phyloP scores from a whole-genome alignment of 2,113 vertebrate genomes.

The Cebus imitator region DNA sequence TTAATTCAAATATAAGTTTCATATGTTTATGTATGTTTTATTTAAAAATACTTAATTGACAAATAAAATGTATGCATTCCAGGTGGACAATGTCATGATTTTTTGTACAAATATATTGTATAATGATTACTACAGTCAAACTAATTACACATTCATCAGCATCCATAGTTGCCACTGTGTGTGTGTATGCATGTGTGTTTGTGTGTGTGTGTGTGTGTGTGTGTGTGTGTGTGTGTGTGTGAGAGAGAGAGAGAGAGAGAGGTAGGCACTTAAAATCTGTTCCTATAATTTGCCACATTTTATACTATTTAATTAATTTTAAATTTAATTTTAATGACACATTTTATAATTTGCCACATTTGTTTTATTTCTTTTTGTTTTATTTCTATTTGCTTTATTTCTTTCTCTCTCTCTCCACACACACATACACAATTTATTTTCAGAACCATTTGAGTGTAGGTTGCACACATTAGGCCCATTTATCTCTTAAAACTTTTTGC shows the following conservation, averaged over 20 bases:
- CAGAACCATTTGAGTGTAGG: not conserved
- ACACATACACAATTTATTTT: not conserved
- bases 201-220: not conserved
- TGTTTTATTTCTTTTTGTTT: not conserved
- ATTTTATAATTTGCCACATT: not conserved
- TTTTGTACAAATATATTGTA: not conserved
- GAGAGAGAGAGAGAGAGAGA: not conserved
- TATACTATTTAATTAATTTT: not conserved
- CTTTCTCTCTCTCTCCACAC: not conserved
- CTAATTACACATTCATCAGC: not conserved
- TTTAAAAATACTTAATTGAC: not conserved
- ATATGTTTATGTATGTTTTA: not conserved
- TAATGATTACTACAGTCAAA: not conserved
- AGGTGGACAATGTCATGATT: not conserved
- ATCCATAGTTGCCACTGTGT: not conserved
- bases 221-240: not conserved
- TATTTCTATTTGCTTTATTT: too few relatives aligned
- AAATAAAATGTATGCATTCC: not conserved
- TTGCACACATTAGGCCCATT: not conserved
- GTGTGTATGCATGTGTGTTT: not conserved
- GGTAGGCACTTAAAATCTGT: not conserved
- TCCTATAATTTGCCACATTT: not conserved
- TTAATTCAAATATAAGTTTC: not conserved
- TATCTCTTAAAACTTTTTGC: not conserved
- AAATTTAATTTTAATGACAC: not conserved